A percentile compares a stretch with the other conserved stretches of the same genome.
phyloP scores from a whole-genome alignment of 2,113 vertebrate genomes.

The Oreochromis niloticus region DNA sequence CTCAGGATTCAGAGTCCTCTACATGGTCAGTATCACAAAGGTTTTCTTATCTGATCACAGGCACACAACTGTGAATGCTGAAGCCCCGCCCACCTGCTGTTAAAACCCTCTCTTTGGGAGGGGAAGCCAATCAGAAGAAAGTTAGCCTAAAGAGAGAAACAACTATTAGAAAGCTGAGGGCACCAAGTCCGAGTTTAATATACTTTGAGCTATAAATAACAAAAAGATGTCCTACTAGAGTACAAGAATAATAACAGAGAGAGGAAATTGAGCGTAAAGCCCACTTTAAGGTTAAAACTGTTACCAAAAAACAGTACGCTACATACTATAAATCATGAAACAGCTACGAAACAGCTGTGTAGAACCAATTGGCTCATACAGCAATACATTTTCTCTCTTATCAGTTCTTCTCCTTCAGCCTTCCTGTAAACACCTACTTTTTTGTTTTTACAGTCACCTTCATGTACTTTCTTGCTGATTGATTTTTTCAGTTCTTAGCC shows the following conservation, averaged over 20 bases:
- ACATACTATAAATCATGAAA: not conserved
- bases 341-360: not conserved
- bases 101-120: not conserved
- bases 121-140: not conserved
- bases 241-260: not conserved
- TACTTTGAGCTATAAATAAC: not conserved
- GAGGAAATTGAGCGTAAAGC: not conserved
- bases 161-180: not conserved
- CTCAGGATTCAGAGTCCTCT: not conserved
- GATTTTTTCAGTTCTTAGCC: not conserved
- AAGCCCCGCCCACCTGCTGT: not conserved
- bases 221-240: not conserved
- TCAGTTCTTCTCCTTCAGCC: not conserved
- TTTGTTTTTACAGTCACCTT: not conserved
- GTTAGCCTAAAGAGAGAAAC: not conserved
- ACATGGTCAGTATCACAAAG: not conserved
- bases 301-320: not conserved
- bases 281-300: not conserved
- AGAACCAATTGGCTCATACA: accelerated
- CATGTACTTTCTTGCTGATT: not conserved
- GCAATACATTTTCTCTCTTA: not conserved
- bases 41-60: not conserved
- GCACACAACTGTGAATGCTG: not conserved
- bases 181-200: not conserved
- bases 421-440: not conserved